phyloP scores from a whole-genome alignment of 1,140 invertebrate genomes.

The Patella vulgata region DNA sequence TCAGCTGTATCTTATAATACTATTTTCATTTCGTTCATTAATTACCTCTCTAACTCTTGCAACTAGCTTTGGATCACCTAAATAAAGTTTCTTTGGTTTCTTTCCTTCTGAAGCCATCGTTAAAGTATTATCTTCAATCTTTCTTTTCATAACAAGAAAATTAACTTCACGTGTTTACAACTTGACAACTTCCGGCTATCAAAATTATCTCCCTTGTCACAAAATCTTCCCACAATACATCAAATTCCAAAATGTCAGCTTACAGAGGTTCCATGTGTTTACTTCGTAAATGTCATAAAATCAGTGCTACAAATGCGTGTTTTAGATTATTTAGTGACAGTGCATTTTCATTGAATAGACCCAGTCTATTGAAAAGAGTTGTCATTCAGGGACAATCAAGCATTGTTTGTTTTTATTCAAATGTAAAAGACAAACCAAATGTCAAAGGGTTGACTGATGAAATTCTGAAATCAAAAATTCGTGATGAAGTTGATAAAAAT shows the following conservation, averaged over 20 bases:
- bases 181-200: too few species aligned
- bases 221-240: too few species aligned
- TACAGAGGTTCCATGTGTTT: conserved; percentile 5
- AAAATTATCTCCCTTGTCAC: too few species aligned
- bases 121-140: too few species aligned
- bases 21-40: too few species aligned
- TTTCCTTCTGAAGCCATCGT: not conserved
- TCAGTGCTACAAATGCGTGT: conserved; percentile 8
- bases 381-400: not conserved
- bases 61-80: conserved; percentile 3
- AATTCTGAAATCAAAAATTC: conserved; percentile 22
- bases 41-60: conserved; percentile 4
- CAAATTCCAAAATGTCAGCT: conserved; percentile 3
- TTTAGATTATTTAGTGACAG: not conserved
- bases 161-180: too few species aligned
- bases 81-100: not conserved
- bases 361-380: not conserved
- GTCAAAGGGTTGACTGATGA: conserved; percentile 19
- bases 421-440: not conserved
- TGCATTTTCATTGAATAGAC: not conserved
- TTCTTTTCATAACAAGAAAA: too few species aligned
- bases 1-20: too few species aligned
- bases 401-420: conserved; percentile 12
- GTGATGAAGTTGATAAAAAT: not conserved
- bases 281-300: too few species aligned